Percentiles rank a stretch among this genome's conserved stretches.
Conservation (phyloP, 64 coral and sea anemone species). For the Astreopora myriophthalma region DNA sequence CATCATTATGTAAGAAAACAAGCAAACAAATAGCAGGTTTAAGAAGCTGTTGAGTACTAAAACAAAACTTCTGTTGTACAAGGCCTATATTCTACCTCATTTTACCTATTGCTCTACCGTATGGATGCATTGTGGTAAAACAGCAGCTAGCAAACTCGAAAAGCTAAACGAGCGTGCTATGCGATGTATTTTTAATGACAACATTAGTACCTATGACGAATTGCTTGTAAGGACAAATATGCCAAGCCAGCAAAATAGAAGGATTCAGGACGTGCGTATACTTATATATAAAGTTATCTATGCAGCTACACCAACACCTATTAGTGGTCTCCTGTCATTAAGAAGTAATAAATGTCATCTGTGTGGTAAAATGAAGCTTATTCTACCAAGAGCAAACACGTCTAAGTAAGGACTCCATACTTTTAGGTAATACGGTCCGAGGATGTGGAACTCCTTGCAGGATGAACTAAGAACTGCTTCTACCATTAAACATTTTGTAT, state of each 20-base stretch:
- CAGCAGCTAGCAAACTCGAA: not conserved
- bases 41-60: too few relatives aligned
- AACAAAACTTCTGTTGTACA: not conserved
- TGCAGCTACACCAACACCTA: too few relatives aligned
- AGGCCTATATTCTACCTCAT: not conserved
- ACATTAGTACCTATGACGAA: not conserved
- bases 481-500: not conserved
- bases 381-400: not conserved
- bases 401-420: not conserved
- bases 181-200: too few relatives aligned
- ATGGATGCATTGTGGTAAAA: not conserved
- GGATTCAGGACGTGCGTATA: not conserved
- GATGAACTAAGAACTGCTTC: not conserved
- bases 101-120: not conserved
- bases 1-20: too few relatives aligned
- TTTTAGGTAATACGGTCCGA: not conserved
- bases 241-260: not conserved
- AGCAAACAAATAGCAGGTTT: too few relatives aligned
- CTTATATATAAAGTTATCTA: not conserved
- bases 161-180: not conserved
- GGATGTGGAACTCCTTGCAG: not conserved
- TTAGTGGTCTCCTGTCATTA: too few relatives aligned
- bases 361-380: too few relatives aligned
- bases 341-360: too few relatives aligned
- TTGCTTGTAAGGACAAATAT: not conserved